These are phyloP conservation scores for Ceuthmochares aereus DNA, from an alignment of 2,113 vertebrate genomes.

Conservation along the genomic window DNA sequence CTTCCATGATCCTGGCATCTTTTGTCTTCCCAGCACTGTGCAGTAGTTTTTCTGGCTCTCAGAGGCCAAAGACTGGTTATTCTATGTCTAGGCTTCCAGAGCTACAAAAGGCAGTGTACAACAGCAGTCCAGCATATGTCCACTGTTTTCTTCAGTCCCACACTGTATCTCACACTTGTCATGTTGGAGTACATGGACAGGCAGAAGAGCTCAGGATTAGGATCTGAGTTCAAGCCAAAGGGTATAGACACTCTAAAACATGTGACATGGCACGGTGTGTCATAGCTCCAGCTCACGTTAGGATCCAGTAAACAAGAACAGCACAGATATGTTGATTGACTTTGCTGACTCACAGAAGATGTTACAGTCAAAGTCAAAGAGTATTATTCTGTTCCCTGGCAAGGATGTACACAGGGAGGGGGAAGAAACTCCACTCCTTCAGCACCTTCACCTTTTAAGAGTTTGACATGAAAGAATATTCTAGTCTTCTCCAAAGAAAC, in stretches of 20 bases:
- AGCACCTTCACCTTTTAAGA: not conserved
- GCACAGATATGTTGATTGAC: accelerated
- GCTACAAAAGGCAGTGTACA: not conserved
- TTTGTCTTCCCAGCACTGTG: not conserved
- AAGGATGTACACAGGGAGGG: not conserved
- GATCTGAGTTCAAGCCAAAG: not conserved
- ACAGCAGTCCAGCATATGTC: not conserved
- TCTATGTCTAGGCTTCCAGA: not conserved
- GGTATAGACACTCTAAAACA: not conserved
- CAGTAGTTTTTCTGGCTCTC: not conserved
- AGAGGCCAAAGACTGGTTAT: not conserved
- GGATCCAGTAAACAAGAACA: not conserved
- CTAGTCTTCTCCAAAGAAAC: slow-evolving; percentile 46
- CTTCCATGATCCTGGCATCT: not conserved
- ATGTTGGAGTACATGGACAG: not conserved
- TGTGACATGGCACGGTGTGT: no score
- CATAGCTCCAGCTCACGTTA: not conserved
- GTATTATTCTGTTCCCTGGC: not conserved
- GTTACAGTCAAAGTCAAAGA: not conserved
- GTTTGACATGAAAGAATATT: slow-evolving; percentile 38
- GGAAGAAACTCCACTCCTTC: not conserved
- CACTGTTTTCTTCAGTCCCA: not conserved
- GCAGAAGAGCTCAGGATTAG: not conserved
- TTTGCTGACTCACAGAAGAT: not conserved
- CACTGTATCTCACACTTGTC: no score